Evolutionary conservation across 1,140 invertebrate genomes (phyloP).

Genomic region (Drosophila quadrilineata): DNA sequence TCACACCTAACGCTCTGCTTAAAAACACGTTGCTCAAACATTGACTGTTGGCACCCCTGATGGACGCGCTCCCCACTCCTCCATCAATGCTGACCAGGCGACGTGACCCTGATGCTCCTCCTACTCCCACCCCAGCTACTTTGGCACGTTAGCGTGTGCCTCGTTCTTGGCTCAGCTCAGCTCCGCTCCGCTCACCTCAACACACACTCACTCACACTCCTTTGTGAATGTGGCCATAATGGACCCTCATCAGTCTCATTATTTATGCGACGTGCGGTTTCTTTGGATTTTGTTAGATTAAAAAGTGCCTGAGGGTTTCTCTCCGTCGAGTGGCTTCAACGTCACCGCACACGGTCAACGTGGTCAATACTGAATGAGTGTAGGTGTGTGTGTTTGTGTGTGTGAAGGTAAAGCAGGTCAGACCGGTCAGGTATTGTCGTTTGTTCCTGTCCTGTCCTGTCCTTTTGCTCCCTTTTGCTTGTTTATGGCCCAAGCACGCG

Average conservation of each 20-base stretch:
- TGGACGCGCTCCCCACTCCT: too few relatives aligned
- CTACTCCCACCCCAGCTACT: too few relatives aligned
- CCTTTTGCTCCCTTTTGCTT: slow-evolving; percentile 27
- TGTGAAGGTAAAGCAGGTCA: slow-evolving; percentile 69
- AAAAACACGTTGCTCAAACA: slow-evolving; percentile 80
- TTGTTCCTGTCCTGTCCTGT: slow-evolving; percentile 8
- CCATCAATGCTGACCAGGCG: too few relatives aligned
- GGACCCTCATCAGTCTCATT: slow-evolving; percentile 79
- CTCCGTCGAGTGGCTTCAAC: slow-evolving; percentile 66
- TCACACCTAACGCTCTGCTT: slow-evolving; percentile 72
- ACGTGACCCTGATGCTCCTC: too few relatives aligned
- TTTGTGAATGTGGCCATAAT: slow-evolving; percentile 76
- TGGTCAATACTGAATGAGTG: too few relatives aligned
- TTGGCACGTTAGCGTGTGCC: slow-evolving; percentile 45
- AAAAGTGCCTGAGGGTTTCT: slow-evolving; percentile 78
- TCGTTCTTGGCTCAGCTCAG: too few relatives aligned
- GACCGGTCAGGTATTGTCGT: slow-evolving; percentile 71
- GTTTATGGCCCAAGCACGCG: slow-evolving; percentile 66
- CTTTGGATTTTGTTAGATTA: slow-evolving; percentile 80
- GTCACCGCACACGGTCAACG: slow-evolving; percentile 51
- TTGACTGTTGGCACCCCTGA: slow-evolving; percentile 61
- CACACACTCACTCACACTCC: slow-evolving; percentile 20
- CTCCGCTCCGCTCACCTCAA: too few relatives aligned
- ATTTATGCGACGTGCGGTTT: slow-evolving; percentile 80
- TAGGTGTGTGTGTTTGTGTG: slow-evolving; percentile 2